Evolutionary conservation across 2,113 vertebrate species (phyloP), one percentile per base, ranked within the genome.

Genomic region (Piprites chloris): DNA sequence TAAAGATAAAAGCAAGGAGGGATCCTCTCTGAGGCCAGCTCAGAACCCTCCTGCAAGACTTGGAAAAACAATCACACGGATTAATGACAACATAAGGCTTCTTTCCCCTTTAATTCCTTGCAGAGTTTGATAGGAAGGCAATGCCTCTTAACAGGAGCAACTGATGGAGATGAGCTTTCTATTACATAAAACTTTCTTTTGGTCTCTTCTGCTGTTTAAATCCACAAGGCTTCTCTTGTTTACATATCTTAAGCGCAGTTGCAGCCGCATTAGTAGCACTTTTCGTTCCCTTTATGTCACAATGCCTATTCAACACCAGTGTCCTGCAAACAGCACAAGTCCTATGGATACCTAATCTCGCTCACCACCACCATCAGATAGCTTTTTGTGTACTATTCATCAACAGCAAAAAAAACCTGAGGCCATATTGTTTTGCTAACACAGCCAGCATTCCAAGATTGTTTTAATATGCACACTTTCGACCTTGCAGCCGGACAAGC

Each of bases 381-480:
- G 18, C 20, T 83, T 66, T 73, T 69, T 63, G 58, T 18, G 15
- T 50, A 11, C 27, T 22, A 30, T 46, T 92, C 67, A 66, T 12
- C 62, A 74, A 32, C 19, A 72, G 42, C 47, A 81, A 44, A 83
- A 84, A 8, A 84, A 47, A 46, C 20, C 65, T 72, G 50, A 78
- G 42, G 37, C 84, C 87, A 78, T 72, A 65, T 53, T 65, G 65
- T 85, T 96, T 85, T 80, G 73, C 21, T 78, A 28, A n/a, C 42
- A 35, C 76, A 92, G 50, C 18, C 87, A 81, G 78, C 63, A 94
- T 92, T 91, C 52, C 77, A 79, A 49, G 58, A 94, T 82, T 87
- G 50, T 92, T 87, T 95, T 91, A 65, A 72, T 91, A 68, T 8
- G 14, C 55, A 65, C 55, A 52, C 46, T 82, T 81, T 72, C 61